Evolutionary conservation across 2,113 vertebrate species (phyloP).

Genomic region (Ochotona princeps): DNA sequence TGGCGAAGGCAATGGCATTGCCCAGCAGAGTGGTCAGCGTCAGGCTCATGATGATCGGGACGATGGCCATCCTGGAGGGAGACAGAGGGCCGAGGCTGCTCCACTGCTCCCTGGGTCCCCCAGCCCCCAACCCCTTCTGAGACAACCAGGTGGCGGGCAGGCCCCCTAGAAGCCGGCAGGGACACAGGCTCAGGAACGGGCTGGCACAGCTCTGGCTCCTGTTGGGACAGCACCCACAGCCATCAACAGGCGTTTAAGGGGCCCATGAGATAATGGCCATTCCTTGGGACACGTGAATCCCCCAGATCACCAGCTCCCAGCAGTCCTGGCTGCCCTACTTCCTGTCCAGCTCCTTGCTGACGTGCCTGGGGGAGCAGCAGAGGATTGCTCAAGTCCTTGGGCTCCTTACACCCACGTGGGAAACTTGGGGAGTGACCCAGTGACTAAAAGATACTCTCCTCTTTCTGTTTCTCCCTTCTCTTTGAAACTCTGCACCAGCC

Average conservation of each 20-base stretch:
- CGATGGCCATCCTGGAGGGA: conserved; percentile 92
- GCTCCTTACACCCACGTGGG: too few species aligned
- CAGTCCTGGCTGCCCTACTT: too few species aligned
- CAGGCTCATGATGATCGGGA: conserved; percentile 92
- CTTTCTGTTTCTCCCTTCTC: too few species aligned
- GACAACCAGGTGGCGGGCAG: background rate
- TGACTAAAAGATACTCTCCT: too few species aligned
- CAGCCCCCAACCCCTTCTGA: background rate
- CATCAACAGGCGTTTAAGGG: rapidly evolving
- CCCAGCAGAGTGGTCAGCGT: conserved; percentile 95
- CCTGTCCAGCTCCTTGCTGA: too few species aligned
- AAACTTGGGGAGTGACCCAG: too few species aligned
- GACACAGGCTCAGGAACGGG: rapidly evolving
- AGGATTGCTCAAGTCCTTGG: too few species aligned
- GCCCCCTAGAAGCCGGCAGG: background rate
- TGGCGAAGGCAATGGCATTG: conserved; percentile 94
- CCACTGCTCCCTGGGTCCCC: background rate
- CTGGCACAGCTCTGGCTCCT: background rate
- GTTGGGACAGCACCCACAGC: background rate
- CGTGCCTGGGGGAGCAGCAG: too few species aligned
- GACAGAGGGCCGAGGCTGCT: background rate
- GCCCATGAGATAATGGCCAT: background rate
- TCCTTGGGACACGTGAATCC: too few species aligned
- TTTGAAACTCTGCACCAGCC: too few species aligned
- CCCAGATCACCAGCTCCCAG: too few species aligned